Evolutionary conservation across 2,113 vertebrate species (phyloP), one percentile per base, ranked within the genome.

Genomic region (Lagopus leucura): DNA sequence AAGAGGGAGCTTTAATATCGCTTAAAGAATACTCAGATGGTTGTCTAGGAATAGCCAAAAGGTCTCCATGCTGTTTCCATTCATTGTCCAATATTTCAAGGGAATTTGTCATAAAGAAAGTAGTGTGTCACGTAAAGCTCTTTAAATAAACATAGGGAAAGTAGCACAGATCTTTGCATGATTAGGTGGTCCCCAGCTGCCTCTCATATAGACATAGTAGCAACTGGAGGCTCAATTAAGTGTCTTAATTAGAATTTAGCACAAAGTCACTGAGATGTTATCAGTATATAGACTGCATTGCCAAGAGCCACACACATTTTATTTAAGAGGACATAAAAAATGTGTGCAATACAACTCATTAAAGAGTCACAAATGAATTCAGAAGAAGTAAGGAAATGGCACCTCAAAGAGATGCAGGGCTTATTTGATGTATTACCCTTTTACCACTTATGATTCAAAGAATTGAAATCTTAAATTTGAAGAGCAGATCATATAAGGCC

Each of bases 31-130:
- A 77, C 42, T 92, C 57, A 69, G 24, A 36, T 47, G 30, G 61
- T 54, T 94, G 48, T 81, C 70, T 61, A 82, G 64, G 71, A 89
- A 72, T 63, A 93, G 71, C 47, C 64, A 75, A 47, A 79, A 88
- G 42, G 54, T 84, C 73, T 88, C 61, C 10, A 18, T 58, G 66
- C 18, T 65, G n/a, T 65, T 92, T 93, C 64, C 78, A 36, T 75
- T 88, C 70, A 38, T 63, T 61, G 72, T 69, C 87, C 83, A 89
- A 30, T 89, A 96, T 96, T 96, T 97, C 88, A 95, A 96, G 95
- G 92, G 93, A 97, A 95, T 69, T 89, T 86, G 60, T 92, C 1
- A 6, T 86, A 55, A 83, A 90, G 86, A 92, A 88, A 55, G 66
- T 54, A 58, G 17, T 25, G 65, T 52, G 45, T 79, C 64, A 73